phyloP scores from a whole-genome alignment of 2,113 vertebrate species.

The Nesogale talazaci region DNA sequence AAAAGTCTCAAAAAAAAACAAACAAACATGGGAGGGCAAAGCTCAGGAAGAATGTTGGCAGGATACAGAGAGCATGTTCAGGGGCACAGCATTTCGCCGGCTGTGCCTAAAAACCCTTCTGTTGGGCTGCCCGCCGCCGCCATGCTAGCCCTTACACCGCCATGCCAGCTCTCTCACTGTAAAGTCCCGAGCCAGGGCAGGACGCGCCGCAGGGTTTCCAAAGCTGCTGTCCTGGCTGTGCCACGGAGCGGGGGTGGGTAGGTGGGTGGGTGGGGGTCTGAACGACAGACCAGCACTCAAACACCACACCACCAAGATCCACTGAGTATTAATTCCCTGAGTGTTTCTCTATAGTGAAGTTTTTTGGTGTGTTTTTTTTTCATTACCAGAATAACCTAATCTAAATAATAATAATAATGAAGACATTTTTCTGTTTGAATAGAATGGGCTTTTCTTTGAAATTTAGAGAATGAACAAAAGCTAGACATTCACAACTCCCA shows the following conservation, averaged over 20 bases:
- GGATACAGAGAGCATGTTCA: conserved; percentile 11
- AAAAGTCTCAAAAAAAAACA: conserved; percentile 61
- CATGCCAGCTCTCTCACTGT: background rate
- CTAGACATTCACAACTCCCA: background rate
- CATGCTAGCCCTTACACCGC: too few relatives aligned
- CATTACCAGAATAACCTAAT: conserved; percentile 43
- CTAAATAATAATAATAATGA: conserved; percentile 40
- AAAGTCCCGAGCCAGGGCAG: background rate
- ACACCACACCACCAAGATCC: background rate
- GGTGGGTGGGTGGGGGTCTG: too few relatives aligned
- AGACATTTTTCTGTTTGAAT: conserved; percentile 38
- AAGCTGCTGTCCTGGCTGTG: background rate
- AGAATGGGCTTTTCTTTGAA: conserved; percentile 61
- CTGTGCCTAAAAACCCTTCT: background rate
- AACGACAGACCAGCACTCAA: background rate
- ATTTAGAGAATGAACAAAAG: background rate
- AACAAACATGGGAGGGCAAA: conserved; percentile 51
- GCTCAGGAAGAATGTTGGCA: conserved; percentile 63
- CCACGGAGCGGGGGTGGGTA: background rate
- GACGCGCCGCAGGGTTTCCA: background rate
- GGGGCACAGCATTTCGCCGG: background rate
- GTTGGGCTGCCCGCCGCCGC: background rate
- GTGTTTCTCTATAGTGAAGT: conserved; percentile 27
- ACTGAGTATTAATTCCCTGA: background rate
- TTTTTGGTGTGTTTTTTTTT: background rate